Base-by-base conservation (phyloP, 2,797 vertebrate species). In the Rhinogobio ventralis region DNA sequence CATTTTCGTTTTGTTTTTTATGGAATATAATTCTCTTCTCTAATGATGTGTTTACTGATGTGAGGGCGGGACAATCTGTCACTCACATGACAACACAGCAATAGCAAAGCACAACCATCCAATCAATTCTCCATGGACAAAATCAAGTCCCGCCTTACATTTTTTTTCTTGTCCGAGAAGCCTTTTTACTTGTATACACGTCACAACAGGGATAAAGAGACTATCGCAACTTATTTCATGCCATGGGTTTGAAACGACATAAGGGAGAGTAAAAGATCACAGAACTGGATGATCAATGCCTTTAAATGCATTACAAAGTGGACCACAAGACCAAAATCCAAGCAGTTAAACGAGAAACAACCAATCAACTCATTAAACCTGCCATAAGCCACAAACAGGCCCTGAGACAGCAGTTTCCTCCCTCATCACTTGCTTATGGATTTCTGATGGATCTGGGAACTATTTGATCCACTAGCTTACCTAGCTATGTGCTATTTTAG, bases 361-460 rank as follows among this genome's bases (percentile, higher is more conserved):
- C 51, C 55, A 66, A 53, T 74, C 66, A 83, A 79, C 74, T 45
- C 64, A 72, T 86, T 82, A 86, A 77, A 82, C 57, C 62, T 36
- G 33, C 13, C 33, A 66, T 77, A 83, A 72, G 75, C 81, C 46
- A 66, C 75, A 73, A 86, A 73, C 57, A 74, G 67, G 25, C 33
- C 85, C 85, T 74, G 75, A 73, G 81, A 83, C 81, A 83, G 81
- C 85, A 79, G 49, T 62, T 79, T 57, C 20, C 46, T 62, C 49
- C 46, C 25, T 72, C 66, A 78, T 87, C 76, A 49, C 36, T 79
- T 17, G 25, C 84, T 71, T 55, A 86, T 79, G 33, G 81, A 88
- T 85, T 74, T 79, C 71, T 80, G 79, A 87, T 87, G 20, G 39
- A 49, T 68, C 57, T 67, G 67, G 51, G 39, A 85, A 82, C 46